Evolutionary conservation across 1,140 invertebrate genomes (phyloP).

Genomic region (Sminthurinus signatus): DNA sequence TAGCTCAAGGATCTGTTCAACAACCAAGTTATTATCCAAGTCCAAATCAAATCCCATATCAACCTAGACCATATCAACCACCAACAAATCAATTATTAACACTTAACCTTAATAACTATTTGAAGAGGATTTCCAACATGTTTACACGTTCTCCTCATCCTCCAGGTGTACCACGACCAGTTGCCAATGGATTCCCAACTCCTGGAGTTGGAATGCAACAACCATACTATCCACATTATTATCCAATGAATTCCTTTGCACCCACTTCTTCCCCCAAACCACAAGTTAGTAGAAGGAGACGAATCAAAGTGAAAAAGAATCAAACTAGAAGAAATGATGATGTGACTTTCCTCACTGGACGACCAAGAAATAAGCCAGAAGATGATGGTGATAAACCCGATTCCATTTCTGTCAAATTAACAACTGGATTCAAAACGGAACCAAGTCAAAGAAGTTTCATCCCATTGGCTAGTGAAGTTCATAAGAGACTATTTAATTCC

Average conservation of each 20-base stretch:
- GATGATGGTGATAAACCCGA: constrained; percentile 24
- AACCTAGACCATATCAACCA: constrained; percentile 1
- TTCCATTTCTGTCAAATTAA: constrained; percentile 24
- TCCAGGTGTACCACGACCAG: too few species aligned
- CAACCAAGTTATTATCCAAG: constrained; percentile 10
- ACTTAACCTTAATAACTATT: constrained; percentile 24
- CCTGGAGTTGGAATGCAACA: constrained; percentile 13
- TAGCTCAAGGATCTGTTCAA: constrained; percentile 8
- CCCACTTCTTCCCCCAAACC: constrained; percentile 7
- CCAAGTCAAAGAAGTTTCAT: constrained; percentile 1
- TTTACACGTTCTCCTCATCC: constrained; percentile 18
- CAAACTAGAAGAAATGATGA: constrained; percentile 17
- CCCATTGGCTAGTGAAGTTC: constrained; percentile 2
- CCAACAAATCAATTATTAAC: not conserved
- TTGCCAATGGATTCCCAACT: not conserved
- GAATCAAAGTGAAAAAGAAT: constrained; percentile 15
- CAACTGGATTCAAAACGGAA: constrained; percentile 22
- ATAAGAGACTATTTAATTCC: constrained; percentile 12
- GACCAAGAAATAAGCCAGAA: constrained; percentile 12
- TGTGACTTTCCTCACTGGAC: constrained; percentile 10
- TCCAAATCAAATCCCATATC: constrained; percentile 1
- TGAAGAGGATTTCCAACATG: constrained; percentile 33
- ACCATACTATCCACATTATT: constrained; percentile 30
- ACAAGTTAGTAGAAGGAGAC: not conserved
- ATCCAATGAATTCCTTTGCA: constrained; percentile 28